These are phyloP conservation scores for Isaurus tuberculatus DNA, from an alignment of 92 coral and sea anemone genomes.

Conservation along the genomic window DNA sequence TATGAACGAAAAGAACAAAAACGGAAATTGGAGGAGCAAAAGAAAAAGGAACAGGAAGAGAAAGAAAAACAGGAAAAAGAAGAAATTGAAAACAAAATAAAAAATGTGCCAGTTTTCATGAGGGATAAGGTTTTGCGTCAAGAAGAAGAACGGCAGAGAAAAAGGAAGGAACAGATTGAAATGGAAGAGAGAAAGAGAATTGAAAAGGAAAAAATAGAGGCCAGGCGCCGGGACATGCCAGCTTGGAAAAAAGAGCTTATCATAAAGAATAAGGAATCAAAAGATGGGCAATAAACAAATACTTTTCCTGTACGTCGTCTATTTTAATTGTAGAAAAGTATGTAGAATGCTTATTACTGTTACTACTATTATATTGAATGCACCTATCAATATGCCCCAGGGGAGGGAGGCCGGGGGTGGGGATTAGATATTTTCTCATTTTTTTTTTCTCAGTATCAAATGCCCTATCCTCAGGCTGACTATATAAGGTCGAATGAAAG, in stretches of 20 bases:
- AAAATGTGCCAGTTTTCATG: conserved; percentile 4
- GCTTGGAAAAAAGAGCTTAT: conserved; percentile 18
- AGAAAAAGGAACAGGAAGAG: conserved; percentile 16
- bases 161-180: conserved; percentile 6
- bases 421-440: no score
- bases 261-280: not conserved
- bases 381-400: no score
- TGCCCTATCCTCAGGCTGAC: no score
- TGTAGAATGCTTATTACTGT: no score
- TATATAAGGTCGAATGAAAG: no score
- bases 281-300: not conserved
- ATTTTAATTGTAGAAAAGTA: no score
- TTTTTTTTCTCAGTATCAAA: no score
- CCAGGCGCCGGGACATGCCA: conserved; percentile 16
- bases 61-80: conserved; percentile 10
- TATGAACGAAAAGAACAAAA: conserved; percentile 9
- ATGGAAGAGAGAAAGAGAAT: conserved; percentile 12
- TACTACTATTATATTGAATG: no score
- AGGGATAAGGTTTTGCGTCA: not conserved
- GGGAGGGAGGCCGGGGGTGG: no score
- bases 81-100: conserved; percentile 10
- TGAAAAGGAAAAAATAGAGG: conserved; percentile 16
- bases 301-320: no score
- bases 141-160: not conserved
- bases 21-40: conserved; percentile 22